These are phyloP conservation scores for Pseudopodoces humilis DNA, from an alignment of 2,113 vertebrate species.

Conservation along the genomic window DNA sequence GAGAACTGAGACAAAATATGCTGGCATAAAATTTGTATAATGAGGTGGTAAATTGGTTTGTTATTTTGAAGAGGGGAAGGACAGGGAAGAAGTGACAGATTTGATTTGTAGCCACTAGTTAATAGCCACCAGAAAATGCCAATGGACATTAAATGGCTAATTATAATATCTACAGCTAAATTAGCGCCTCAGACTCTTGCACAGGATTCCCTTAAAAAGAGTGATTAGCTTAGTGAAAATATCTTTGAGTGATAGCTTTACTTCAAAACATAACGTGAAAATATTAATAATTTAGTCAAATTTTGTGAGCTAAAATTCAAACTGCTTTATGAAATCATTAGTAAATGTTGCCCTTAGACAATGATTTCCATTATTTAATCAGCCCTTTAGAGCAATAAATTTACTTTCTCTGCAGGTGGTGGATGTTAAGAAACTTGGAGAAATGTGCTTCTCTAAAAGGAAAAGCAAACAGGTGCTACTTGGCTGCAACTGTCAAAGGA, in stretches of 20 bases:
- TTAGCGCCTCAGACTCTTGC: background rate
- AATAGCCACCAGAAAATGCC: slow-evolving; percentile 29
- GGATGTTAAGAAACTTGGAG: background rate
- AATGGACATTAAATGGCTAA: slow-evolving; percentile 38
- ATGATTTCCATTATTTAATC: background rate
- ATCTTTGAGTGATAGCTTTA: background rate
- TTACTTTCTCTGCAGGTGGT: background rate
- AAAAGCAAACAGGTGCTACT: background rate
- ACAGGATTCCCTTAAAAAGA: background rate
- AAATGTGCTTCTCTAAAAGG: background rate
- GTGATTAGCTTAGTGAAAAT: background rate
- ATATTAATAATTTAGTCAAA: background rate
- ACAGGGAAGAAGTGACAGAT: slow-evolving; percentile 4
- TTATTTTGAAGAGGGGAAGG: slow-evolving; percentile 16
- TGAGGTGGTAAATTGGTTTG: slow-evolving; percentile 19
- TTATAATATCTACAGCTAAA: slow-evolving; percentile 24
- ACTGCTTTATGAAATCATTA: background rate
- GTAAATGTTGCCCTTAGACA: background rate
- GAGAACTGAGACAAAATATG: background rate
- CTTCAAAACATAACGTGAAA: background rate
- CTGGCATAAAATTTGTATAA: slow-evolving; percentile 18
- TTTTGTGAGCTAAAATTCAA: background rate
- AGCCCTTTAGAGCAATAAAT: background rate
- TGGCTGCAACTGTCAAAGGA: background rate
- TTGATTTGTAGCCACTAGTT: slow-evolving; percentile 4